phyloP scores from a whole-genome alignment of 2,113 vertebrate genomes.

The Orientallactaga bullata region DNA sequence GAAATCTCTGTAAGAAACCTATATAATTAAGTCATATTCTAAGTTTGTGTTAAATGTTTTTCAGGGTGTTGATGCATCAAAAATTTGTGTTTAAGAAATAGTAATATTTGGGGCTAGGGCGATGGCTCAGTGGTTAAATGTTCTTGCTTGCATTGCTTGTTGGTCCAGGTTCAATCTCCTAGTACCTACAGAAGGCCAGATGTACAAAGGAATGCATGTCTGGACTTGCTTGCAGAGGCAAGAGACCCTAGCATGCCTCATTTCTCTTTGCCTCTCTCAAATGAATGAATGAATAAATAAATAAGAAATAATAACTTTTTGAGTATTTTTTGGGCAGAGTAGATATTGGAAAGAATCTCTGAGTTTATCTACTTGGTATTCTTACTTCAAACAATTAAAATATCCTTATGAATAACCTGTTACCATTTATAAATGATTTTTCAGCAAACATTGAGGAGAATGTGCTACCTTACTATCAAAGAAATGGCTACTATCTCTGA shows the following conservation, averaged over 20 bases:
- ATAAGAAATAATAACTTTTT: background rate
- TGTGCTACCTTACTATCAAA: constrained; percentile 99
- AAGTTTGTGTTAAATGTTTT: constrained; percentile 39
- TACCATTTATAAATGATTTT: constrained; percentile 58
- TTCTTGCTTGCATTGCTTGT: too few species aligned
- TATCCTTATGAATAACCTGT: constrained; percentile 62
- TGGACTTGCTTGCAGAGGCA: too few species aligned
- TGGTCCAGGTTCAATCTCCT: too few species aligned
- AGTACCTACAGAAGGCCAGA: too few species aligned
- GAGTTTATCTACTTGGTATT: constrained; percentile 7
- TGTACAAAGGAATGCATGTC: too few species aligned
- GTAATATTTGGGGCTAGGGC: background rate
- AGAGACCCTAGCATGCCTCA: too few species aligned
- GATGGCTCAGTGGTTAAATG: too few species aligned
- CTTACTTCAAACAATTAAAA: constrained; percentile 35
- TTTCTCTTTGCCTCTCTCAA: too few species aligned
- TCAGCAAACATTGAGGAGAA: constrained; percentile 97
- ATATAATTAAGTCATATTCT: constrained; percentile 10
- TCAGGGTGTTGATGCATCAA: background rate
- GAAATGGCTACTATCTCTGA: constrained; percentile 99
- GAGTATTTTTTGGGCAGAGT: background rate
- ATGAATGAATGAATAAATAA: too few species aligned
- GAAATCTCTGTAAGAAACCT: background rate
- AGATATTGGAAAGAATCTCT: background rate
- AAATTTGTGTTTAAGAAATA: constrained; percentile 46